phyloP scores from a whole-genome alignment of 2,888 invertebrate species.

The Dryocosmus kuriphilus region DNA sequence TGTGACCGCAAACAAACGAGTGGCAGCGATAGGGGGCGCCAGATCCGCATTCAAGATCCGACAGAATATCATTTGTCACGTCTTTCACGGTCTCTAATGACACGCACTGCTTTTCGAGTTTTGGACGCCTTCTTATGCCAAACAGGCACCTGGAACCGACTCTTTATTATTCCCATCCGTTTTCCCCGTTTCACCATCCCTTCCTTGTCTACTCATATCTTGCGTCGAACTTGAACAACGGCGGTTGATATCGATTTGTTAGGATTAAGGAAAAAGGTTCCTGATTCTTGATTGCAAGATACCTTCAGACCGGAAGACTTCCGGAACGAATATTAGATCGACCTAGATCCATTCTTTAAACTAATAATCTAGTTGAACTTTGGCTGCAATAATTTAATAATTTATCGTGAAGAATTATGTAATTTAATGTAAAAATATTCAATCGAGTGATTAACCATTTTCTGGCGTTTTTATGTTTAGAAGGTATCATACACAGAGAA shows the following conservation, averaged over 20 bases:
- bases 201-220: slow-evolving; percentile 53
- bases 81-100: slow-evolving; percentile 77
- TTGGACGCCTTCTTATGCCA: slow-evolving; percentile 72
- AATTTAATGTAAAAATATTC: no score
- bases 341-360: not conserved
- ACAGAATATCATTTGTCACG: slow-evolving; percentile 77
- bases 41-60: slow-evolving; percentile 73
- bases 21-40: slow-evolving; percentile 76
- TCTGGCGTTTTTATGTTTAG: no score
- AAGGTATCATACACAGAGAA: no score
- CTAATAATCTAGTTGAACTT: not conserved
- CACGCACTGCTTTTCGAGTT: slow-evolving; percentile 76
- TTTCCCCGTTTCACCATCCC: slow-evolving; percentile 55
- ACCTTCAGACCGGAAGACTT: not conserved
- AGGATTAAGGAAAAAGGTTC: slow-evolving; percentile 71
- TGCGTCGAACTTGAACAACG: slow-evolving; percentile 53
- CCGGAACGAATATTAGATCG: slow-evolving; percentile 24
- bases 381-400: no score
- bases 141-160: slow-evolving; percentile 74
- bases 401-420: no score
- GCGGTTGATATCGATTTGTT: slow-evolving; percentile 76
- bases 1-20: slow-evolving; percentile 77
- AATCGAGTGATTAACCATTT: no score
- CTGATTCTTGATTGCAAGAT: slow-evolving; percentile 25
- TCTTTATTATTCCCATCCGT: slow-evolving; percentile 70